Base-by-base conservation (phyloP, 1,140 invertebrate genomes). In the Atopsyche davidsoni region DNA sequence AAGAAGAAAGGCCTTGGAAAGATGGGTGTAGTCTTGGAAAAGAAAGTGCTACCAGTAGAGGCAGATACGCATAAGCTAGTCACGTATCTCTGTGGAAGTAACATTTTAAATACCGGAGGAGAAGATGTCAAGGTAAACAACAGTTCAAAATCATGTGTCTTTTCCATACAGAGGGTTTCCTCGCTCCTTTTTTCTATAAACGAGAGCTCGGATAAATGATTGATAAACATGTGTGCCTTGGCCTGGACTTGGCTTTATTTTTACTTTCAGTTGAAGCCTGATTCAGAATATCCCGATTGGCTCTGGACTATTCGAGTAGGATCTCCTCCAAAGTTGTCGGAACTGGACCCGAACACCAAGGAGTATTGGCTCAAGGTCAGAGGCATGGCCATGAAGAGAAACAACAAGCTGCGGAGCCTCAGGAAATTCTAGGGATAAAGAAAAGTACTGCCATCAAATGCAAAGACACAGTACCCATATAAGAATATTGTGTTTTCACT, bases 231-330 rank as follows among this genome's bases (percentile, higher is more conserved):
- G n/a, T n/a, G n/a, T n/a, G n/a, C n/a, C n/a, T n/a, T n/a, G n/a
- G n/a, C 25, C 25, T 7, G 7, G n/a, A n/a, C n/a, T n/a, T n/a
- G n/a, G n/a, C n/a, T n/a, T n/a, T n/a, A 40, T 3, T 49, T 50
- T 22, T 36, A 23, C 10, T 54, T 58, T 32, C 57, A 79, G 76
- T 51, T 97, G 9, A 87, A 87, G 67, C 78, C 84, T 2, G 88
- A 96, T 64, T 78, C 74, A 44, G 92, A 95, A 64, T 97, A 97
- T 69, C 93, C 93, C 0, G 89, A 90, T 16, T 97, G 93, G 93
- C 67, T 97, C 14, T 96, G 92, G 92, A 74, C 59, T 0, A 61
- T 96, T 10, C 71, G 79, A 48, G 79, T 75, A 18, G 79, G 79
- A 0, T 67, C 69, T 10, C 69, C 83, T 17, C 72, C 71, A 4